Percentiles rank a stretch among this genome's conserved stretches.
Evolutionary conservation across 1,140 invertebrate genomes (phyloP).

Genomic region (Apolygus lucorum): DNA sequence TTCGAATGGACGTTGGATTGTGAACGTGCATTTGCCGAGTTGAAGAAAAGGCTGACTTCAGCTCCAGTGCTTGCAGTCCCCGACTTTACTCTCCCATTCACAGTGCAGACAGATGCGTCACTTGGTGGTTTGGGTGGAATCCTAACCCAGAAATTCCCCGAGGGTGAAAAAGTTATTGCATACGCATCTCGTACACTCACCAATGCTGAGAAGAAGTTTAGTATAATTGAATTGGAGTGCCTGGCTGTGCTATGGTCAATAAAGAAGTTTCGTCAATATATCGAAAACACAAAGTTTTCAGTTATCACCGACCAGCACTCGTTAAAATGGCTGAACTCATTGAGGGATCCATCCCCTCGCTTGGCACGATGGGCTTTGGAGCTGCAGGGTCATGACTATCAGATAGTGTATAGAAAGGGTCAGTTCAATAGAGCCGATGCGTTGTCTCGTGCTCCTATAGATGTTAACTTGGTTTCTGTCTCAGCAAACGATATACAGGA

Average conservation of each 20-base stretch:
- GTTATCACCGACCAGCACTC: slow-evolving; percentile 44
- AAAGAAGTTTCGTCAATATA: no score
- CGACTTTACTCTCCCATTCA: slow-evolving; percentile 36
- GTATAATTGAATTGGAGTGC: no score
- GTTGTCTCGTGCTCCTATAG: not conserved
- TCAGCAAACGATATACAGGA: no score
- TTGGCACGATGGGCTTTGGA: no score
- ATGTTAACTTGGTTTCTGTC: not conserved
- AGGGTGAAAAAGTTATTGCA: no score
- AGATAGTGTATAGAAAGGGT: slow-evolving; percentile 35
- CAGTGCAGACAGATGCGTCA: slow-evolving; percentile 37
- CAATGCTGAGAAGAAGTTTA: slow-evolving; percentile 40
- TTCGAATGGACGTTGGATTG: not conserved
- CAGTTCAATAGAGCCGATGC: slow-evolving; percentile 26
- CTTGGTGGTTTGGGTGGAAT: slow-evolving; percentile 34
- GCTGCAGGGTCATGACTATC: slow-evolving; percentile 33
- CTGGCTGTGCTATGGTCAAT: no score
- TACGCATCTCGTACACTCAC: slow-evolving; percentile 40
- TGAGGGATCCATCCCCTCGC: slow-evolving; percentile 39
- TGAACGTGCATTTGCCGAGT: slow-evolving; percentile 34
- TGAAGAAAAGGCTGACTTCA: slow-evolving; percentile 39
- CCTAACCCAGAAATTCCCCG: slow-evolving; percentile 35
- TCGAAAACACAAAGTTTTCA: slow-evolving; percentile 43
- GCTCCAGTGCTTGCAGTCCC: slow-evolving; percentile 36
- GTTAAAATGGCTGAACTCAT: slow-evolving; percentile 41